phyloP scores from a whole-genome alignment of 2,888 invertebrate genomes.

The Pachymerium ferrugineum region DNA sequence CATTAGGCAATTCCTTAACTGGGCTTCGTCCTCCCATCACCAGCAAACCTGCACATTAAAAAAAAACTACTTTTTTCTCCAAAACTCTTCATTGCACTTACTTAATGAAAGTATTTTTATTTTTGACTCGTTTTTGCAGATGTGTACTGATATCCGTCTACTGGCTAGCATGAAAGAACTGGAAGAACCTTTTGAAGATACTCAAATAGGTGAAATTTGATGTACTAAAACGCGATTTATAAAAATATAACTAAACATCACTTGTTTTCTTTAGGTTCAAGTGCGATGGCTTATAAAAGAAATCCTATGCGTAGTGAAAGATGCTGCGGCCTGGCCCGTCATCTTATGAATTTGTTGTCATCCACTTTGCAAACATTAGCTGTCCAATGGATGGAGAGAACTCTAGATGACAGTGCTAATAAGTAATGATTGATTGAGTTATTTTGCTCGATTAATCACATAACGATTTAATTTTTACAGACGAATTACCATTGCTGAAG shows the following conservation, averaged over 20 bases:
- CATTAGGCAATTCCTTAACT: constrained; percentile 3
- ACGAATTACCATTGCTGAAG: constrained; percentile 82
- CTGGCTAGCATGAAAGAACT: constrained; percentile 90
- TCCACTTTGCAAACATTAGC: constrained; percentile 81
- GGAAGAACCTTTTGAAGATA: constrained; percentile 94
- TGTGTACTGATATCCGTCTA: constrained; percentile 89
- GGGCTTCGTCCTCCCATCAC: constrained; percentile 7
- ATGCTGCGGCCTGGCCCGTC: constrained; percentile 84
- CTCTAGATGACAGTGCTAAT: constrained; percentile 95
- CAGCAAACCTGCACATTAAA: not conserved
- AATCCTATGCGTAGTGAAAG: constrained; percentile 98
- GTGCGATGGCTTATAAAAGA: constrained; percentile 98
- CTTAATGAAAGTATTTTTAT: constrained; percentile 57
- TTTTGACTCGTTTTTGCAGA: constrained; percentile 50
- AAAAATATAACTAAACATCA: not conserved
- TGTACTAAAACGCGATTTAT: not conserved
- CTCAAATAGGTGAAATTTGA: constrained; percentile 78
- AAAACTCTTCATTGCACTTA: not conserved
- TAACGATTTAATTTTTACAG: constrained; percentile 52
- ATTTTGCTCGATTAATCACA: too few relatives aligned
- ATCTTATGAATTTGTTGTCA: constrained; percentile 74
- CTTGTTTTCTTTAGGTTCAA: constrained; percentile 71
- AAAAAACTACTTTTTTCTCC: not conserved
- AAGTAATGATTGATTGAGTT: constrained; percentile 50
- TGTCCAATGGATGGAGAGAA: constrained; percentile 94